Conservation (phyloP, 2,113 vertebrate species). For the Callionymus lyra region DNA sequence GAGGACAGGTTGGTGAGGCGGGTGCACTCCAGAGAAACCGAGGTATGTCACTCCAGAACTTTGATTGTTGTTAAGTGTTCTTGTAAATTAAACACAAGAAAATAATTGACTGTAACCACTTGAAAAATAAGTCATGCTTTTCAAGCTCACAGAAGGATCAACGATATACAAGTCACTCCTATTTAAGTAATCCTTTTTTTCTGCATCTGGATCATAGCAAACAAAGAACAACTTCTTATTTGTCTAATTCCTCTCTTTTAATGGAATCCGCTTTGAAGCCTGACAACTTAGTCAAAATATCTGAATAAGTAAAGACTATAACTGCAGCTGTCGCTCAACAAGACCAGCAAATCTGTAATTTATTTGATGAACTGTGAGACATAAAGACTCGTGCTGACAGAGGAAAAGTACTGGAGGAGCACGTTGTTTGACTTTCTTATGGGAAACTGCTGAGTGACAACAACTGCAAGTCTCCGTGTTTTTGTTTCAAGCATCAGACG, state of each 20-base stretch:
- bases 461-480: conserved; percentile 7
- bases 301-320: no score
- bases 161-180: conserved; percentile 4
- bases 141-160: conserved; percentile 16
- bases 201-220: no score
- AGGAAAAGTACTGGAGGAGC: conserved; percentile 3
- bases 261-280: no score
- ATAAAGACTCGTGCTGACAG: conserved; percentile 4
- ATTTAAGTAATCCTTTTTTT: no score
- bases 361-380: conserved; percentile 10
- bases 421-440: conserved; percentile 2
- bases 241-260: no score
- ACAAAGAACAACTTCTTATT: no score
- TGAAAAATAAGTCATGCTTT: no score
- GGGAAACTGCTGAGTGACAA: conserved; percentile 18
- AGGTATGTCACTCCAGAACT: neutral
- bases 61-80: no score
- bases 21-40: conserved; percentile 4
- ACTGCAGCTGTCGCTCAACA: conserved; percentile 4
- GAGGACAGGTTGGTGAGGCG: conserved; percentile 21
- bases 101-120: neutral
- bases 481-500: conserved; percentile 21
- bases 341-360: neutral
- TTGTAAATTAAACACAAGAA: no score
- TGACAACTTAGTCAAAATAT: no score